phyloP scores from a whole-genome alignment of 2,888 invertebrate genomes.

The Chamaedrilus cognettii region DNA sequence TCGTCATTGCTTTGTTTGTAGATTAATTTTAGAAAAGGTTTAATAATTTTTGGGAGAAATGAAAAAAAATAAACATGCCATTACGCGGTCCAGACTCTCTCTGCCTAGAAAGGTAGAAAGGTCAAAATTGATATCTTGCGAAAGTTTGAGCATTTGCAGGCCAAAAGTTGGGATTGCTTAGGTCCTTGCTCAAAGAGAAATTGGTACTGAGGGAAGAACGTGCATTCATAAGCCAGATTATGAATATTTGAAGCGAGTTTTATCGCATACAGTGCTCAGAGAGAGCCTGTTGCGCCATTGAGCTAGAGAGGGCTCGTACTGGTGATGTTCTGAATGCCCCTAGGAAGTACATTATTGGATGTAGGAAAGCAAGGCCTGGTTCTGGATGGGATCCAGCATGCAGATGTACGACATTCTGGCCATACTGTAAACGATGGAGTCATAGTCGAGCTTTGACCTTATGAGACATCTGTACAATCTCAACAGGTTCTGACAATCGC shows the following conservation, averaged over 20 bases:
- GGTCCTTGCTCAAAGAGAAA: background rate
- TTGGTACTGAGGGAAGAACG: background rate
- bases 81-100: no score
- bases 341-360: constrained; percentile 18
- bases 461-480: constrained; percentile 23
- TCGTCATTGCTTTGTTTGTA: no score
- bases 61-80: no score
- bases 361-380: constrained; percentile 34
- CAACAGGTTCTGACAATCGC: background rate
- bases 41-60: no score
- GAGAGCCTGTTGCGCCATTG: no score
- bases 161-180: background rate
- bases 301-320: no score
- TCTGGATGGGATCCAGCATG: constrained; percentile 30
- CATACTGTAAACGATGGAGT: constrained; percentile 27
- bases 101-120: no score
- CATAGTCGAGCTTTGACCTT: constrained; percentile 34
- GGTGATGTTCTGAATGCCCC: background rate
- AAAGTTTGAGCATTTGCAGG: background rate
- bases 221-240: background rate
- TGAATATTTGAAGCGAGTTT: background rate
- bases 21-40: no score
- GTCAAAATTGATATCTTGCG: background rate
- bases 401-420: constrained; percentile 29
- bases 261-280: no score